These are phyloP conservation scores for Notoglanidium macrostoma DNA, from an alignment of 2,797 vertebrate genomes.

Conservation along the genomic window DNA sequence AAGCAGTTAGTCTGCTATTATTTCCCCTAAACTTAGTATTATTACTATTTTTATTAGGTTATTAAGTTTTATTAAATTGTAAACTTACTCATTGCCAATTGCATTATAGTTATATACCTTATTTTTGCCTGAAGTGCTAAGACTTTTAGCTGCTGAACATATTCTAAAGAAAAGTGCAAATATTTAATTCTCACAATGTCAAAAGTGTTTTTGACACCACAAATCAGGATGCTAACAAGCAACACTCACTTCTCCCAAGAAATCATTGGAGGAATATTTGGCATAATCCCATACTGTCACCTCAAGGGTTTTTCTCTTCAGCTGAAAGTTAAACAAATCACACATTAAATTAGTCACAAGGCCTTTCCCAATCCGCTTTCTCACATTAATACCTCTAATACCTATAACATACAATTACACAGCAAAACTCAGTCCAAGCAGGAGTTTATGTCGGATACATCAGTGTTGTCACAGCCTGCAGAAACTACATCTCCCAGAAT, in stretches of 20 bases:
- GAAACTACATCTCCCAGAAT: background rate
- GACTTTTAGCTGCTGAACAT: background rate
- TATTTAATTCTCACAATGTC: slow-evolving; percentile 10
- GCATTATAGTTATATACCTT: background rate
- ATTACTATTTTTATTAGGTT: background rate
- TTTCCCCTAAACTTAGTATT: background rate
- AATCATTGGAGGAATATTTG: slow-evolving; percentile 96
- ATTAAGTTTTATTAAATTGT: background rate
- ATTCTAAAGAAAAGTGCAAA: slow-evolving; percentile 13
- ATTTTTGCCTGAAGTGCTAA: background rate
- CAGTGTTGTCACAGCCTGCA: background rate
- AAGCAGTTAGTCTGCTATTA: background rate
- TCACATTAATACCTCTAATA: background rate
- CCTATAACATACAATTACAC: no score
- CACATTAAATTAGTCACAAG: slow-evolving; percentile 25
- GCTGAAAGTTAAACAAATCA: slow-evolving; percentile 71
- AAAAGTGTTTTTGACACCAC: slow-evolving; percentile 27
- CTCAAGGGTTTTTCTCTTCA: slow-evolving; percentile 98
- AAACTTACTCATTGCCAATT: background rate
- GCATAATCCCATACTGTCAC: slow-evolving; percentile 99
- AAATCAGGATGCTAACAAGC: slow-evolving; percentile 44
- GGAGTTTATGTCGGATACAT: background rate
- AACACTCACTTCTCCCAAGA: slow-evolving; percentile 94
- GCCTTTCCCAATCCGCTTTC: background rate
- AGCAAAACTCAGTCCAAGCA: background rate